Percentiles rank a stretch among this genome's conserved stretches.
Conservation (phyloP, 2,797 vertebrate genomes). For the Antennarius maculatus region DNA sequence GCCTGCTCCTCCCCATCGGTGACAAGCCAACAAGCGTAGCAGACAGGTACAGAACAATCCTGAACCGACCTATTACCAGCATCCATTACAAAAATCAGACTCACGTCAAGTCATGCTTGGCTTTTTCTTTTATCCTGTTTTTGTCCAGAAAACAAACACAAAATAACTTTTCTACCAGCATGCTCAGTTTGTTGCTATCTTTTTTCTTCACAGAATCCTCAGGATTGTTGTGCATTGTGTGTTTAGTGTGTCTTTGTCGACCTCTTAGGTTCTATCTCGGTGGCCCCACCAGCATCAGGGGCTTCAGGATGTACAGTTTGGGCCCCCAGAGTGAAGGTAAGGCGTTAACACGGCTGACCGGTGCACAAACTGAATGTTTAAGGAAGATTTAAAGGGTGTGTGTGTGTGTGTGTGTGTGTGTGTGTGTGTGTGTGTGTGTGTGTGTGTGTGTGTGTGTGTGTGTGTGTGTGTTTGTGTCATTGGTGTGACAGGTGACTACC, state of each 20-base stretch:
- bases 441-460: too few species aligned
- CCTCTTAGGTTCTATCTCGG: constrained; percentile 92
- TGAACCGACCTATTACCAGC: background rate
- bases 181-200: background rate
- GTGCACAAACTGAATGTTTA: background rate
- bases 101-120: background rate
- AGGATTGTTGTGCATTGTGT: background rate
- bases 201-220: background rate
- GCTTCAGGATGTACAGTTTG: constrained; percentile 99
- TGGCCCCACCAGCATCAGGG: constrained; percentile 95
- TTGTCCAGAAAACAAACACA: background rate
- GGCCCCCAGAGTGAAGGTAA: constrained; percentile 97
- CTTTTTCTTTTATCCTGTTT: background rate
- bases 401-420: constrained; percentile 20
- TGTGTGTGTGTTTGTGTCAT: constrained; percentile 42
- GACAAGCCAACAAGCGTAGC: constrained; percentile 91
- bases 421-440: too few species aligned
- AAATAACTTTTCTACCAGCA: too few species aligned
- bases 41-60: constrained; percentile 84
- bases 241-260: constrained; percentile 24
- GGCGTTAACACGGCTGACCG: constrained; percentile 21
- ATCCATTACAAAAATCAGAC: background rate
- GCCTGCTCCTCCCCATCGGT: constrained; percentile 91
- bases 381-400: constrained; percentile 35
- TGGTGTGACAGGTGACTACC: constrained; percentile 88